Evolutionary conservation across 2,888 invertebrate genomes (phyloP).

Genomic region (Parnassius orleans): DNA sequence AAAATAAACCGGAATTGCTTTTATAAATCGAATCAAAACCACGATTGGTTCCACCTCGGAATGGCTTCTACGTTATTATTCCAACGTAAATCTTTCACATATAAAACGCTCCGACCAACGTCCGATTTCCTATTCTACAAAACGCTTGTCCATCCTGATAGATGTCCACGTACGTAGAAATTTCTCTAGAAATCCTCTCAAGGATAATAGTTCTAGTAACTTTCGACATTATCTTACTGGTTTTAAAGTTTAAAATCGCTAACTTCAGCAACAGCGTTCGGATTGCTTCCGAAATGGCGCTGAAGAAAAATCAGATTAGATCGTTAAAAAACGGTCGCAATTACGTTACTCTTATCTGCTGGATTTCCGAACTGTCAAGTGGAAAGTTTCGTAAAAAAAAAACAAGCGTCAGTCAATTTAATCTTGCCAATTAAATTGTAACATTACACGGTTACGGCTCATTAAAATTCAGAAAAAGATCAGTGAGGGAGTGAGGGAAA

Average conservation of each 20-base stretch:
- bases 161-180: slow-evolving; percentile 57
- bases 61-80: slow-evolving; percentile 66
- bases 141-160: slow-evolving; percentile 76
- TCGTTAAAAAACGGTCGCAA: slow-evolving; percentile 75
- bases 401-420: slow-evolving; percentile 56
- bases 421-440: slow-evolving; percentile 71
- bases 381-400: slow-evolving; percentile 50
- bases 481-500: background rate
- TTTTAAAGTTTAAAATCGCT: slow-evolving; percentile 37
- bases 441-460: slow-evolving; percentile 44
- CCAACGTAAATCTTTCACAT: slow-evolving; percentile 70
- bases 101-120: slow-evolving; percentile 67
- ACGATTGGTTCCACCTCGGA: slow-evolving; percentile 44
- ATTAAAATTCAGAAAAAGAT: slow-evolving; percentile 38
- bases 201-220: slow-evolving; percentile 25
- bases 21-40: slow-evolving; percentile 35
- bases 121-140: slow-evolving; percentile 74
- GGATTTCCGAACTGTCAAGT: slow-evolving; percentile 44
- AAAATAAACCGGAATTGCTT: background rate
- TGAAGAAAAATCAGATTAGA: slow-evolving; percentile 70
- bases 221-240: slow-evolving; percentile 30
- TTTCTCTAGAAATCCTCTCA: slow-evolving; percentile 33
- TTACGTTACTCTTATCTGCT: slow-evolving; percentile 68
- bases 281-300: slow-evolving; percentile 43
- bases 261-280: slow-evolving; percentile 45